Conservation (phyloP, 1,140 invertebrate species). For the Ruditapes philippinarum region DNA sequence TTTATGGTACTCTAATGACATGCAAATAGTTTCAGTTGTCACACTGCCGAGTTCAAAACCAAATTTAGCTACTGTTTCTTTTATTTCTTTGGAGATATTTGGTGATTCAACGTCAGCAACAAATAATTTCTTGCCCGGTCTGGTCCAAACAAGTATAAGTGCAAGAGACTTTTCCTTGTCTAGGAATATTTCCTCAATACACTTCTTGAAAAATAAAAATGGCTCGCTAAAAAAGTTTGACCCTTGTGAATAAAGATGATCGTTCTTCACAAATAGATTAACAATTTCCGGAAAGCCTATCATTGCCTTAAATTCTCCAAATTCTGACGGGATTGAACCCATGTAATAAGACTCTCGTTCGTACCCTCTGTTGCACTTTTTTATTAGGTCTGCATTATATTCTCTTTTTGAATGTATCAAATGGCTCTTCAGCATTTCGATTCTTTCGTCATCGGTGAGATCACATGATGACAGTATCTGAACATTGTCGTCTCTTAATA, state of each 20-base stretch:
- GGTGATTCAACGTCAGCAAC: not conserved
- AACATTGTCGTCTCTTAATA: not conserved
- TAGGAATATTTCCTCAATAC: slow-evolving; percentile 1
- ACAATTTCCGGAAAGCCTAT: slow-evolving; percentile 29
- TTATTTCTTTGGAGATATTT: not conserved
- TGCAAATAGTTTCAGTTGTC: not conserved
- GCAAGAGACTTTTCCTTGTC: not conserved
- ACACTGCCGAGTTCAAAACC: not conserved
- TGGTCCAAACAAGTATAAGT: slow-evolving; percentile 1
- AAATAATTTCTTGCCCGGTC: not conserved
- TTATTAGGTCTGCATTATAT: not conserved
- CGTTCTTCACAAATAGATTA: not conserved
- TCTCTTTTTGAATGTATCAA: not conserved
- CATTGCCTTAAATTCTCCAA: not conserved
- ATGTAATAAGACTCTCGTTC: not conserved
- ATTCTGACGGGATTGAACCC: too few species aligned
- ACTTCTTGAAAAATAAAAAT: not conserved
- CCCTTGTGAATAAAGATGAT: not conserved
- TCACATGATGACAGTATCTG: not conserved
- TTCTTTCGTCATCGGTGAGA: not conserved
- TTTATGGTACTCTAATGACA: not conserved
- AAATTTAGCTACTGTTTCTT: not conserved
- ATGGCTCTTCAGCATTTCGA: not conserved
- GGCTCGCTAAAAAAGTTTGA: slow-evolving; percentile 12
- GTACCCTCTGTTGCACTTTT: not conserved